Conservation (phyloP, 2,888 invertebrate species). For the Synergus laeviventris region DNA sequence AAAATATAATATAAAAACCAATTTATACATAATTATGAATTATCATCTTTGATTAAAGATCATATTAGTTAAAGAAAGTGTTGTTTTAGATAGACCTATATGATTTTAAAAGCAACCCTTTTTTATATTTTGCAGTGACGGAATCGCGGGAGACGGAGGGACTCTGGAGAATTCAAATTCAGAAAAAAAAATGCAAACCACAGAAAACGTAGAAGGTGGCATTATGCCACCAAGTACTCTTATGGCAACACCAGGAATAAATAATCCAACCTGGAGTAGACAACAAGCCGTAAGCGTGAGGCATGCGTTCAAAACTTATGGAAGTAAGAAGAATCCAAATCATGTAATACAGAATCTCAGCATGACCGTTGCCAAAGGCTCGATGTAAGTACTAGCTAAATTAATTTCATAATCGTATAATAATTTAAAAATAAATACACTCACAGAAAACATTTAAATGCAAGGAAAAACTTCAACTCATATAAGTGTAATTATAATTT, state of each 20-base stretch:
- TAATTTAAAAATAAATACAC: neutral
- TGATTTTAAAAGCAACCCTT: neutral
- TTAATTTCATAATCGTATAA: neutral
- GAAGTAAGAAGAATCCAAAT: conserved; percentile 90
- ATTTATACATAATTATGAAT: too few species aligned
- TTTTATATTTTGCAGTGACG: conserved; percentile 74
- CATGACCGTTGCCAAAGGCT: conserved; percentile 96
- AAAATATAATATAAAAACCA: too few species aligned
- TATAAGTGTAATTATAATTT: neutral
- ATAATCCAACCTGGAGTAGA: conserved; percentile 78
- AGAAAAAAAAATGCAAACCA: conserved; percentile 64
- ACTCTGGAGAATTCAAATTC: conserved; percentile 64
- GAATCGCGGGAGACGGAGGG: conserved; percentile 72
- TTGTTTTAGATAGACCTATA: neutral
- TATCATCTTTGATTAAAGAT: too few species aligned
- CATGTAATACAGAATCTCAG: conserved; percentile 92
- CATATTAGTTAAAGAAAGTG: neutral
- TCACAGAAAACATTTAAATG: neutral
- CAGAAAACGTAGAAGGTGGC: conserved; percentile 63
- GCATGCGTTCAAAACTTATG: conserved; percentile 93
- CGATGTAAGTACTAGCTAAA: conserved; percentile 86
- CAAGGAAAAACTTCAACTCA: neutral
- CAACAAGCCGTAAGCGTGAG: conserved; percentile 92
- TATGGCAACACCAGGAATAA: conserved; percentile 71
- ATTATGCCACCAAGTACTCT: conserved; percentile 66